A percentile compares a stretch with the other conserved stretches of the same genome.
phyloP scores from a whole-genome alignment of 2,888 invertebrate genomes.

The Amitus sp. region DNA sequence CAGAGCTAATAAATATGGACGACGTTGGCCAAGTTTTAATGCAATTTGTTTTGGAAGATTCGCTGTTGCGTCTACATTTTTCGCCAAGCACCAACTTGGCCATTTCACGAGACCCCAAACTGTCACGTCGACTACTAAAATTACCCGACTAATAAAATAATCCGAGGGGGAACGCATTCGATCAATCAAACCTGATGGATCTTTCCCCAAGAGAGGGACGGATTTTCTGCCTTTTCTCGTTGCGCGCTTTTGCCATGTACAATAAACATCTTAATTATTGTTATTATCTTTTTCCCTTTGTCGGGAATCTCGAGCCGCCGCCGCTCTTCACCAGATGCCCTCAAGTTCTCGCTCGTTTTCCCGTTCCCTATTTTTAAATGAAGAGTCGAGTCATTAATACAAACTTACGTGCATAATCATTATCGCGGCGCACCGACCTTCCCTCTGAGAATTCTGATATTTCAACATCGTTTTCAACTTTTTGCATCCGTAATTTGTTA shows the following conservation, averaged over 20 bases:
- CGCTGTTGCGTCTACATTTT: slow-evolving; percentile 21
- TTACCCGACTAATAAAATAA: slow-evolving; percentile 25
- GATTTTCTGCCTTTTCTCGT: slow-evolving; percentile 17
- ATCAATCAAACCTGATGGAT: slow-evolving; percentile 40
- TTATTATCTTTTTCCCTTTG: slow-evolving; percentile 31
- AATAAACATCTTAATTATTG: slow-evolving; percentile 36
- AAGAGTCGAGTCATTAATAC: slow-evolving; percentile 35
- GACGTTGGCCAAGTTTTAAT: slow-evolving; percentile 32
- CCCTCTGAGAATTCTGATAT: slow-evolving; percentile 35
- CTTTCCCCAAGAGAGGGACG: slow-evolving; percentile 8
- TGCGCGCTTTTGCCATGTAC: slow-evolving; percentile 13
- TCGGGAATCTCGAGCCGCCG: slow-evolving; percentile 17
- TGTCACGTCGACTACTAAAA: slow-evolving; percentile 23
- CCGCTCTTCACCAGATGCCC: slow-evolving; percentile 23
- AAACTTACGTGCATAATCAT: slow-evolving; percentile 41
- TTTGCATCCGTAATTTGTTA: slow-evolving; percentile 29
- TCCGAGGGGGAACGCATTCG: slow-evolving; percentile 23
- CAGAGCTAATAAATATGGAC: slow-evolving; percentile 40
- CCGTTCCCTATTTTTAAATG: slow-evolving; percentile 34
- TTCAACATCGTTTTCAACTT: slow-evolving; percentile 37
- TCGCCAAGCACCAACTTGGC: too few relatives aligned
- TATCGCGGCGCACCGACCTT: slow-evolving; percentile 26
- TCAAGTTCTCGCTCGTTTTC: slow-evolving; percentile 23
- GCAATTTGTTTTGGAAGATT: slow-evolving; percentile 34
- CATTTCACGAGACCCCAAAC: slow-evolving; percentile 24